Percentiles rank a stretch among this genome's conserved stretches.
These are phyloP conservation scores for Agrypnus murinus DNA, from an alignment of 2,888 invertebrate genomes.

Conservation along the genomic window DNA sequence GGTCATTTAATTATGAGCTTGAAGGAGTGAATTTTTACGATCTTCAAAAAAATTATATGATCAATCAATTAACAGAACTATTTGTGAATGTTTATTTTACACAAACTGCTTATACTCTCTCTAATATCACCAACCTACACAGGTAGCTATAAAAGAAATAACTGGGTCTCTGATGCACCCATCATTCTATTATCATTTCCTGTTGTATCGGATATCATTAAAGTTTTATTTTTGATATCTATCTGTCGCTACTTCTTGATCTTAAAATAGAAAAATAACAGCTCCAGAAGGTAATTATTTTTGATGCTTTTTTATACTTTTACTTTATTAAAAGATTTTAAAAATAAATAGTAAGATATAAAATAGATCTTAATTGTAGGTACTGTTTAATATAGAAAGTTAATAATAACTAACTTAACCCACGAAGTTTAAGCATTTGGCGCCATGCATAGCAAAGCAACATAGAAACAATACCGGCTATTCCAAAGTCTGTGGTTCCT, in stretches of 20 bases:
- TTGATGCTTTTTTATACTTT: neutral
- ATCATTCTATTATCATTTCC: constrained; percentile 17
- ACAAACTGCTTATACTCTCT: neutral
- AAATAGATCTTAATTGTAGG: neutral
- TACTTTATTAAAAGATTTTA: too few relatives aligned
- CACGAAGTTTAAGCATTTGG: neutral
- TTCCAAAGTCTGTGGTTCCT: neutral
- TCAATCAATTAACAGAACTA: constrained; percentile 18
- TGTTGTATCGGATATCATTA: constrained; percentile 22
- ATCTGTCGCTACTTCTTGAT: neutral
- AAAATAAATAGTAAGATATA: too few relatives aligned
- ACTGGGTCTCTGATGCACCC: constrained; percentile 29
- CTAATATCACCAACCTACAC: constrained; percentile 19
- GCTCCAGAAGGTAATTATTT: constrained; percentile 1
- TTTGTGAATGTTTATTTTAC: constrained; percentile 14
- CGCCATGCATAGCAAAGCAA: neutral
- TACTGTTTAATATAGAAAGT: neutral
- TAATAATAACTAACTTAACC: neutral
- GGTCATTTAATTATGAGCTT: neutral
- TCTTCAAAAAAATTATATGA: neutral
- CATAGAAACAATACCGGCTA: constrained; percentile 9
- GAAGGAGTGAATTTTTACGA: constrained; percentile 3
- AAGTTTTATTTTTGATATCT: constrained; percentile 12
- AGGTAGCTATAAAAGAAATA: constrained; percentile 13
- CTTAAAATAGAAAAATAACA: constrained; percentile 4